Percentiles rank a stretch among this genome's conserved stretches.
Conservation (phyloP, 2,888 invertebrate genomes). For the Drosophila gaucha region DNA sequence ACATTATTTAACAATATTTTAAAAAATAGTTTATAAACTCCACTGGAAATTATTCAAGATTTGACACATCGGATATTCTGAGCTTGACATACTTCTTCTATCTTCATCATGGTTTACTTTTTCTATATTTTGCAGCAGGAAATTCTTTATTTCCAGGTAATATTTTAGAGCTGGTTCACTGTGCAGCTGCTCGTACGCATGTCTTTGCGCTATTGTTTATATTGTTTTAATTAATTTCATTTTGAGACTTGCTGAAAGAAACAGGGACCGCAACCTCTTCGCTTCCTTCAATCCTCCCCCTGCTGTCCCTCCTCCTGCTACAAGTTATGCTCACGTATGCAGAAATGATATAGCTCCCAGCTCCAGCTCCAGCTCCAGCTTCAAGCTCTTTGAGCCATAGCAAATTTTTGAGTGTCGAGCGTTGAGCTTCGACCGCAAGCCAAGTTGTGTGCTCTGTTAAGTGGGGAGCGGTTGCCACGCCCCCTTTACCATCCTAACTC, state of each 20-base stretch:
- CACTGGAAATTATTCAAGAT: too few relatives aligned
- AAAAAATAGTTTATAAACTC: too few relatives aligned
- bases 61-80: too few relatives aligned
- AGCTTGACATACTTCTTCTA: too few relatives aligned
- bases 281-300: background rate
- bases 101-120: too few relatives aligned
- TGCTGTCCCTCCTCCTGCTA: background rate
- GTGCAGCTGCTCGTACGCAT: constrained; percentile 28
- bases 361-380: background rate
- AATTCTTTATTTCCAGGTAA: too few relatives aligned
- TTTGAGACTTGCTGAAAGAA: constrained; percentile 52
- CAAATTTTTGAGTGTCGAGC: constrained; percentile 47
- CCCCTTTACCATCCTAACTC: background rate
- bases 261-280: constrained; percentile 32
- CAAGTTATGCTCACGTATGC: constrained; percentile 63
- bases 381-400: constrained; percentile 42
- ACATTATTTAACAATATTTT: too few relatives aligned
- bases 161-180: constrained; percentile 18
- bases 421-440: constrained; percentile 56
- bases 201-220: constrained; percentile 61
- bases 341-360: constrained; percentile 55
- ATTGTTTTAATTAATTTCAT: constrained; percentile 74
- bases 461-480: constrained; percentile 46
- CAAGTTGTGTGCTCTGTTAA: constrained; percentile 64
- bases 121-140: too few relatives aligned